Conservation (phyloP, 2,113 vertebrate genomes). For the Aix galericulata region DNA sequence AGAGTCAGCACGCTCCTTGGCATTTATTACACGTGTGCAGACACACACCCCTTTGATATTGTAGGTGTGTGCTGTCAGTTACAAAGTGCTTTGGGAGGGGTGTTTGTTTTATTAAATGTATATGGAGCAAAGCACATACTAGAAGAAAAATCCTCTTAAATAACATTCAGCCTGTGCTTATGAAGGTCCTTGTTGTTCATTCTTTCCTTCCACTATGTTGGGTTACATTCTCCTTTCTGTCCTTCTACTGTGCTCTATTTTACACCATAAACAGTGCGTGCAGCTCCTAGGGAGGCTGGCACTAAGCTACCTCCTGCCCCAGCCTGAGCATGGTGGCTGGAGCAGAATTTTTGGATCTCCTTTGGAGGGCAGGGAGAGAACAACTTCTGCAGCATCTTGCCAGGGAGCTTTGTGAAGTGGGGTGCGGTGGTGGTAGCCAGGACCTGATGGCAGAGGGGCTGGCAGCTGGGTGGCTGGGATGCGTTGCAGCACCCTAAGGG, state of each 20-base stretch:
- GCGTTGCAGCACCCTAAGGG: not conserved
- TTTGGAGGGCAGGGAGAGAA: not conserved
- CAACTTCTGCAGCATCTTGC: not conserved
- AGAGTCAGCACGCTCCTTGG: not conserved
- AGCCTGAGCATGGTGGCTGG: not conserved
- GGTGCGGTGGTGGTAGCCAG: rapidly evolving
- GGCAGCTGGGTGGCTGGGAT: rapidly evolving
- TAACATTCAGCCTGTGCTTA: not conserved
- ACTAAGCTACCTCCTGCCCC: not conserved
- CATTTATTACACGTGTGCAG: not conserved
- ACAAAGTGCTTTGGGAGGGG: not conserved
- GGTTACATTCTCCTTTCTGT: not conserved
- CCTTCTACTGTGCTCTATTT: not conserved
- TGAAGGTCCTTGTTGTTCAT: not conserved
- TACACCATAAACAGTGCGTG: not conserved
- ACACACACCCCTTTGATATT: not conserved
- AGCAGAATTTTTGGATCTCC: not conserved
- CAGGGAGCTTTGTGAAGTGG: not conserved
- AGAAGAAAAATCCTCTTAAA: not conserved
- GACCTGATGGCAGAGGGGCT: not conserved
- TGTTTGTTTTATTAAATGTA: not conserved
- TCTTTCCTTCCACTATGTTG: not conserved
- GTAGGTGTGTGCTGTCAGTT: not conserved
- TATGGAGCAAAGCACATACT: not conserved
- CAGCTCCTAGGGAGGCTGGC: not conserved